Percentiles rank a stretch among this genome's conserved stretches.
Evolutionary conservation across 2,888 invertebrate species (phyloP).

Genomic region (Shargacucullia verbasci): DNA sequence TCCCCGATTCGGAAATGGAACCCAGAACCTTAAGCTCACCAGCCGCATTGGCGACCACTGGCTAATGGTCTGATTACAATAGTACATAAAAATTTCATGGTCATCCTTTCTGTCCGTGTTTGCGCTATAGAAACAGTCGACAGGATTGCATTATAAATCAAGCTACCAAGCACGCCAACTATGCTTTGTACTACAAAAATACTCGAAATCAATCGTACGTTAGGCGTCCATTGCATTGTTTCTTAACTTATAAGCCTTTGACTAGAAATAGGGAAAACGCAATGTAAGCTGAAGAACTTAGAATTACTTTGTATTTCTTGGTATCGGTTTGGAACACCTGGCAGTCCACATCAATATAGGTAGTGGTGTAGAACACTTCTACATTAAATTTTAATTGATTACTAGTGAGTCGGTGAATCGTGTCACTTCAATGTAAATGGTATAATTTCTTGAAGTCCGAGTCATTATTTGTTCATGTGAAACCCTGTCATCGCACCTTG

Average conservation of each 20-base stretch:
- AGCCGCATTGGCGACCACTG: too few species aligned
- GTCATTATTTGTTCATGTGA: conserved; percentile 9
- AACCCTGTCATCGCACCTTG: conserved; percentile 5
- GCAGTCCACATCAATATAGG: conserved; percentile 12
- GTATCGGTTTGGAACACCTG: conserved; percentile 29
- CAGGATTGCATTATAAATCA: too few species aligned
- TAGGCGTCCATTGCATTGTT: too few species aligned
- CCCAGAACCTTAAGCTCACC: too few species aligned
- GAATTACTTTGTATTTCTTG: conserved; percentile 3
- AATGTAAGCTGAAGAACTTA: conserved; percentile 17
- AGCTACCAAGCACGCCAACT: too few species aligned
- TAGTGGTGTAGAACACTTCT: background rate
- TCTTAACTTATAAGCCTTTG: conserved; percentile 17
- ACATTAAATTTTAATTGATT: conserved; percentile 32
- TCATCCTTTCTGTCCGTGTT: too few species aligned
- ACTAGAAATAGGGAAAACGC: conserved; percentile 1
- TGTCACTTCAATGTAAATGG: background rate
- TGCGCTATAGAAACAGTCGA: too few species aligned
- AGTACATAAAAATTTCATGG: too few species aligned
- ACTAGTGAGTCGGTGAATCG: conserved; percentile 1
- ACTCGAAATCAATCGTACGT: too few species aligned
- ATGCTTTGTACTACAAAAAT: too few species aligned
- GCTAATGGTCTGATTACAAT: too few species aligned
- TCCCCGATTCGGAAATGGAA: too few species aligned
- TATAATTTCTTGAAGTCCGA: conserved; percentile 5